Base-by-base conservation (phyloP, 1,140 invertebrate genomes). In the Schlechtendalia chinensis region DNA sequence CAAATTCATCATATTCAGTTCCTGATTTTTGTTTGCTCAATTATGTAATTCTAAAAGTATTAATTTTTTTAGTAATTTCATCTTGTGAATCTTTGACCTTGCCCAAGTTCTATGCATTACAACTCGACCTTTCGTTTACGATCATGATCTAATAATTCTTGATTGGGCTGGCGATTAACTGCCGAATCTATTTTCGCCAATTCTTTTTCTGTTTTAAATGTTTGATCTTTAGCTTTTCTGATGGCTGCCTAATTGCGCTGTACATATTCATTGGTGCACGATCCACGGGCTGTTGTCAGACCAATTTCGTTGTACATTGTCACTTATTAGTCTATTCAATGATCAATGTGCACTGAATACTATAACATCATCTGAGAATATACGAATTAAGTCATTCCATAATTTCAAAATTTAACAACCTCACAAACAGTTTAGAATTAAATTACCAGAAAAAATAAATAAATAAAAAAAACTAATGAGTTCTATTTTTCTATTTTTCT, bases 231-330 rank as follows among this genome's bases (percentile, higher is more conserved):
- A 84, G 91, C 92, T 84, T 92, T 92, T 80, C 93, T 89, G 17
- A 98, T 91, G 83, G 93, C 89, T 2, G 96, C 95, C 89, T 97
- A 91, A 87, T 99, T 99, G 69, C 96, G 89, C 86, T 97, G 94
- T 12, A 99, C 97, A 88, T 97, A 98, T 5, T 97, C 98, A 89
- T 98, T 99, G 0, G 98, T 99, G 67, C 98, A 98, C 82, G 96
- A 98, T 50, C 98, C 98, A 83, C 98, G 88, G 22, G 97, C 92
- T 45, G 98, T 99, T 83, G 91, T 89, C 82, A 99, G 88, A 82
- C 98, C 98, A 84, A 99, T 98, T 69, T 97, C 97, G 89, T 99
- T 99, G 87, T 99, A 99, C 97, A 98, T 99, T 24, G 22, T 50
- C 11, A 63, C 58, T 59, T 22, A 59, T 24, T 14, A 22, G 8